Percentiles rank a stretch among this genome's conserved stretches.
Conservation (phyloP, 2,888 invertebrate genomes). For the Calliphora vomitoria region DNA sequence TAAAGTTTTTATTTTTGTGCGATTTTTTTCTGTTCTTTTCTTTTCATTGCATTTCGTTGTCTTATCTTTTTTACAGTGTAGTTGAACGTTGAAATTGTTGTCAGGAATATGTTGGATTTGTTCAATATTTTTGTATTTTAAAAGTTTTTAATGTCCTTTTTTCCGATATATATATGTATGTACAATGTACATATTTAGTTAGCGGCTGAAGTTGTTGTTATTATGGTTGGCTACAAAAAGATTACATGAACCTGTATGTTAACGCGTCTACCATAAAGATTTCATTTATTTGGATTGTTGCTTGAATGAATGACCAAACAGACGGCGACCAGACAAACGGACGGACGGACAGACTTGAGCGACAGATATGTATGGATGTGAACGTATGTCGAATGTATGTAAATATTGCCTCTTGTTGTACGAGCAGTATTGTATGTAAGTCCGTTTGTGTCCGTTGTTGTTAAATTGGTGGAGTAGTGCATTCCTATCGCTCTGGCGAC, state of each 20-base stretch:
- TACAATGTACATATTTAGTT: neutral
- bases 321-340: neutral
- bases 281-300: constrained; percentile 67
- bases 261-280: constrained; percentile 77
- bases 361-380: neutral
- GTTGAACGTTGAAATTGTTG: constrained; percentile 63
- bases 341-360: constrained; percentile 8
- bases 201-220: constrained; percentile 73
- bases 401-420: constrained; percentile 25
- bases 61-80: constrained; percentile 63
- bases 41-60: constrained; percentile 49
- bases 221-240: constrained; percentile 80
- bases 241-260: constrained; percentile 84
- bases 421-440: neutral
- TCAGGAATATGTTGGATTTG: constrained; percentile 66
- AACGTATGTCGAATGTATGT: neutral
- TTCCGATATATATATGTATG: too few relatives aligned
- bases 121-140: constrained; percentile 71
- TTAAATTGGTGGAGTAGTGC: constrained; percentile 41
- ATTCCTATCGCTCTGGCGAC: constrained; percentile 65
- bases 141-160: constrained; percentile 65
- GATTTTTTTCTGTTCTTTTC: too few relatives aligned
- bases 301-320: constrained; percentile 35
- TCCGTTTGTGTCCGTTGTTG: constrained; percentile 11
- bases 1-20: constrained; percentile 14